Base-by-base conservation (phyloP, 2,113 vertebrate species). In the Phoxinus phoxinus region DNA sequence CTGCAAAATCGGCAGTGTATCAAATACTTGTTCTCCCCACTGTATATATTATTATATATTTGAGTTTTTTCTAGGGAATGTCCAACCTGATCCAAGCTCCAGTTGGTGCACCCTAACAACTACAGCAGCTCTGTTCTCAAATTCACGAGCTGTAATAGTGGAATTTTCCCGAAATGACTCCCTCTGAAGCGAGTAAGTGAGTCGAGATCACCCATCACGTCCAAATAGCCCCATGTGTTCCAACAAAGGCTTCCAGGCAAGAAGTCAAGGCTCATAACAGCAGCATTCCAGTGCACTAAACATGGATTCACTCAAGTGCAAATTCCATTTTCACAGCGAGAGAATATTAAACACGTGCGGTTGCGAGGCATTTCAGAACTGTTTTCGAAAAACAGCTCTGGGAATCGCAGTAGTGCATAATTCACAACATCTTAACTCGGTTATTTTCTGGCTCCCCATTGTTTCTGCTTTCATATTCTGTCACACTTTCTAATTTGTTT, bases 281-380 rank as follows among this genome's bases (percentile, higher is more conserved):
- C 23, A 48, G 76, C n/a, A 89, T 37, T 48, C 44, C 73, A 73
- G 59, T 32, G 9, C 74, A 32, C 75, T 73, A 72, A 46, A 88
- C 84, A 86, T 71, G 78, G 61, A 76, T 30, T 48, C 73, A 25
- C 69, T 85, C 71, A 84, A 77, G 87, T 41, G 46, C 13, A 58
- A 86, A 73, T 56, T 51, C 63, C 25, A 84, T 41, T 74, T 84
- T 79, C 56, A 63, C 30, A 86, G 30, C 27, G 6, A 81, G 30
- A 88, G 65, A 79, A 86, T 83, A 63, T 67, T 65, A 35, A 51
- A 76, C 77, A 87, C 15, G 44, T 83, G 87, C 51, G 44, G 77
- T 7, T 6, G 35, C 21, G 51, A 6, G 19, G 30, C 25, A 30
- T 61, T 77, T 63, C 81, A 46, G 79, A 67, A 65, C 27, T 11